Evolutionary conservation across 2,797 vertebrate species (phyloP), one percentile per base, ranked within the genome.

Genomic region (Poecilia velifera): DNA sequence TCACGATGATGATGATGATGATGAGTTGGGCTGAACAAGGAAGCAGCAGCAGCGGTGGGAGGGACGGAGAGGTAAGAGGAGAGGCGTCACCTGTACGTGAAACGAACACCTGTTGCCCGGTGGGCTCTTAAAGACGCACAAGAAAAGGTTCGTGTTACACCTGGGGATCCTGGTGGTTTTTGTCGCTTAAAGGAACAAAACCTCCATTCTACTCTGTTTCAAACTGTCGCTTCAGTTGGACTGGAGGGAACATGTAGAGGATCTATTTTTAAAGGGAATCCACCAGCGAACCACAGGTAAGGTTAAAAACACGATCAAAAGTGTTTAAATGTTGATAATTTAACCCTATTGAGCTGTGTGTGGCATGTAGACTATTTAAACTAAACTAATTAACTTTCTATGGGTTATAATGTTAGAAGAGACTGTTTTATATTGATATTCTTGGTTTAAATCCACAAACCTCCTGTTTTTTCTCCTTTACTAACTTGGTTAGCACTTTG

Each of bases 81-180:
- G 59, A 39, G 80, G 80, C 85, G 88, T 88, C 84, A 93, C 90
- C 92, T 94, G 87, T 72, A 66, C 81, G 82, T 88, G 82, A 87
- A 87, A 59, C 3, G 49, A 84, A 84, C 94, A 94, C 93, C 94
- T 94, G 92, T 91, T 76, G 83, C 75, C 20, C 86, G 0, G 76
- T 53, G 81, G 78, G 18, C 43, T 70, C 68, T 25, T 2, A 34
- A 62, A 28, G 57, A 72, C 68, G 41, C 6, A 7, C 3, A 6
- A 46, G 41, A 74, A 59, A 41, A 28, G 25, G 57, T 73, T 93
- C 89, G 43, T 31, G 18, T 92, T 91, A 79, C 88, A 83, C 75
- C 57, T 39, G 3, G 31, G 59, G 31, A 59, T n/a, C 76, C 41
- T 3, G 68, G 10, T 14, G 22, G 25, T 16, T 45, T 43, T 70